Evolutionary conservation across 37 sponge, comb jelly and placozoan genomes (phyloP).

Genomic region (Hormiphora californensis): DNA sequence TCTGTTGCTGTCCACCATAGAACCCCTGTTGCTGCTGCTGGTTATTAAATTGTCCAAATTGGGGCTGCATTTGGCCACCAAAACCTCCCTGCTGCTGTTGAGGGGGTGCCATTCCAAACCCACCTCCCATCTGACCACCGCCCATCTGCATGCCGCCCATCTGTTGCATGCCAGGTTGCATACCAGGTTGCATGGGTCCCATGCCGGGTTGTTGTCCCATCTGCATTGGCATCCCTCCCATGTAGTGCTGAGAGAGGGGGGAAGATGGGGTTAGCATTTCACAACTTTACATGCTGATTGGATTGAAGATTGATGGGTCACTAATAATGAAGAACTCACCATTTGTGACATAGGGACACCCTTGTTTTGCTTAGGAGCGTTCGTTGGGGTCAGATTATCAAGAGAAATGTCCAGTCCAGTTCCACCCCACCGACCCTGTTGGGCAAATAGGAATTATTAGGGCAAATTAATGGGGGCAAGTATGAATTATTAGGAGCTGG

Average conservation of each 20-base stretch:
- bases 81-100: slow-evolving; percentile 2
- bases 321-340: neutral
- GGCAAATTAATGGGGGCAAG: too few relatives aligned
- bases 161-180: neutral
- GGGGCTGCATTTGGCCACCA: too few relatives aligned
- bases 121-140: neutral
- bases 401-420: slow-evolving; percentile 40
- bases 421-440: neutral
- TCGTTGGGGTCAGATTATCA: slow-evolving; percentile 5
- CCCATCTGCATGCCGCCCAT: neutral
- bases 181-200: slow-evolving; percentile 12
- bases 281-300: neutral
- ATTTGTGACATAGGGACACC: slow-evolving; percentile 47
- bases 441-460: neutral
- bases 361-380: neutral
- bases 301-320: neutral
- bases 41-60: slow-evolving; percentile 5
- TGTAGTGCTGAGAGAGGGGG: too few relatives aligned
- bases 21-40: neutral
- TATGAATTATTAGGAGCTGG: too few relatives aligned
- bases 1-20: neutral
- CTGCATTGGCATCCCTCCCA: too few relatives aligned
- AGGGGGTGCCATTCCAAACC: neutral
- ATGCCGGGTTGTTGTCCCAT: neutral
- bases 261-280: neutral